Percentiles rank a stretch among this genome's conserved stretches.
Conservation (phyloP, 2,888 invertebrate species). For the Polyommatus icarus region DNA sequence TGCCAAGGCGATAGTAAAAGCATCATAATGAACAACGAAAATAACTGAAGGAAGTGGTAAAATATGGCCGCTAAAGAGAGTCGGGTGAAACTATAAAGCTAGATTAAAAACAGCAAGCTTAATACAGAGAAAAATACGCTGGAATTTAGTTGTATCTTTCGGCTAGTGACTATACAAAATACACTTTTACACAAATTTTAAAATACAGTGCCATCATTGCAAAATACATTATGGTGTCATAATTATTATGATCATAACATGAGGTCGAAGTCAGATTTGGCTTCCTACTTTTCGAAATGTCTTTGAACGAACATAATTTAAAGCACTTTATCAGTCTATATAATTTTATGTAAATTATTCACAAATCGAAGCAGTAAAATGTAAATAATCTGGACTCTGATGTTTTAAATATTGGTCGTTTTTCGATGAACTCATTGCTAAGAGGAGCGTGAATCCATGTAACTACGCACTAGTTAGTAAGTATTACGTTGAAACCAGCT, state of each 20-base stretch:
- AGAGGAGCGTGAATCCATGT: background rate
- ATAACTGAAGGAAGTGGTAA: background rate
- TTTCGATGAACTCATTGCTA: background rate
- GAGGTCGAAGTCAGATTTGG: too few species aligned
- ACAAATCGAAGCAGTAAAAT: background rate
- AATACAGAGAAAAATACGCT: background rate
- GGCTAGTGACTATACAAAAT: too few species aligned
- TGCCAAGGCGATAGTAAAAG: slow-evolving; percentile 25
- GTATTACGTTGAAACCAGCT: background rate
- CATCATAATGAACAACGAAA: background rate
- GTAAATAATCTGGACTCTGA: background rate
- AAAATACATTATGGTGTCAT: too few species aligned
- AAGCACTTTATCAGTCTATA: too few species aligned
- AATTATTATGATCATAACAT: too few species aligned
- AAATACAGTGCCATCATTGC: too few species aligned
- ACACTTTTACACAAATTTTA: too few species aligned
- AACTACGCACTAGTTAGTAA: slow-evolving; percentile 2
- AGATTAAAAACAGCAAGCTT: background rate
- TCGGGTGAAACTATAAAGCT: background rate
- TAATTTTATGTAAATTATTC: background rate
- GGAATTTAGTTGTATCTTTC: background rate
- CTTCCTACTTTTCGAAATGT: too few species aligned
- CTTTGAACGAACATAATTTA: too few species aligned
- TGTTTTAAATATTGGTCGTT: background rate
- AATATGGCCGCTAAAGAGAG: background rate